phyloP scores from a whole-genome alignment of 2,888 invertebrate genomes.

The Hyalella azteca region DNA sequence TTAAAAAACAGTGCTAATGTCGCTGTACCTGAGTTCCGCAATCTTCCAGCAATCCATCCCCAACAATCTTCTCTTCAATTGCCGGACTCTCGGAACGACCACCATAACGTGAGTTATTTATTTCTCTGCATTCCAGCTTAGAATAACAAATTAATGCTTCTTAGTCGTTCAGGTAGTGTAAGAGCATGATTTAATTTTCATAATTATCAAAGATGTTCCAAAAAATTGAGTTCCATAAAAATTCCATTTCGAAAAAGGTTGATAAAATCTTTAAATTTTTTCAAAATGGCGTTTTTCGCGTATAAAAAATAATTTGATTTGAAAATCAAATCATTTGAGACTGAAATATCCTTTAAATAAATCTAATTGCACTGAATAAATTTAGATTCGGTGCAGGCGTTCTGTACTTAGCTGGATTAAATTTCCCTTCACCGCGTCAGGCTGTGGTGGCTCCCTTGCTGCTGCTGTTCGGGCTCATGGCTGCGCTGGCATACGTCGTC shows the following conservation, averaged over 20 bases:
- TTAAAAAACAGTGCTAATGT: no score
- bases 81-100: background rate
- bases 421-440: background rate
- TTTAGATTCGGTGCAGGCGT: background rate
- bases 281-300: background rate
- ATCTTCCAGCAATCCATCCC: no score
- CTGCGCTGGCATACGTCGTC: background rate
- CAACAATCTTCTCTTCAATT: no score
- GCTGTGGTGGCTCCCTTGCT: background rate
- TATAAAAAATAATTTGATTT: background rate
- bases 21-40: no score
- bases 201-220: background rate
- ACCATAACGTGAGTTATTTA: background rate
- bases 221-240: background rate
- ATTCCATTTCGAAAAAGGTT: background rate
- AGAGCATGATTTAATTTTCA: background rate
- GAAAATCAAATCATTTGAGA: background rate
- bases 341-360: background rate
- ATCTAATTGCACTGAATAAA: background rate
- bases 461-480: slow-evolving; percentile 5
- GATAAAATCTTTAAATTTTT: background rate
- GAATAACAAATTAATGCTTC: no score
- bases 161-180: no score
- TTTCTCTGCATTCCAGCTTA: background rate
- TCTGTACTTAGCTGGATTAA: no score